phyloP scores from a whole-genome alignment of 2,113 vertebrate species.

The Microtus ochrogaster region DNA sequence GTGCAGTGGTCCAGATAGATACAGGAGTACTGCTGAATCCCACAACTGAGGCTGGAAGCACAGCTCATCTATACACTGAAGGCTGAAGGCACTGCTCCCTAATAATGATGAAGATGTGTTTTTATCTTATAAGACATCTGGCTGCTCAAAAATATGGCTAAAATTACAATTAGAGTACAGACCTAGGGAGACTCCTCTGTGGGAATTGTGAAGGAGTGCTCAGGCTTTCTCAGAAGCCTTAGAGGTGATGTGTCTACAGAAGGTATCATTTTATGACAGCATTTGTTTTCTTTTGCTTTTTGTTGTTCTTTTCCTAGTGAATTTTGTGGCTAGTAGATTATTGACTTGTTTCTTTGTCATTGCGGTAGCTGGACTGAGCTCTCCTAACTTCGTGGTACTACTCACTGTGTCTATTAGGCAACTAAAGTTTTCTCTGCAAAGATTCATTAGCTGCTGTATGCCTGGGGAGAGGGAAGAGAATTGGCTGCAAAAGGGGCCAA shows the following conservation, averaged over 20 bases:
- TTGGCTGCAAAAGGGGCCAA: not conserved
- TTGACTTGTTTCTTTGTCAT: not conserved
- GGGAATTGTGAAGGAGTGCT: not conserved
- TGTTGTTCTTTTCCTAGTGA: not conserved
- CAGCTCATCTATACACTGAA: not conserved
- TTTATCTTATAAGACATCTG: not conserved
- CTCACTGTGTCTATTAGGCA: not conserved
- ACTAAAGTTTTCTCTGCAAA: not conserved
- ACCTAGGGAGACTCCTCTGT: not conserved
- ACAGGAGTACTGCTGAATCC: not conserved
- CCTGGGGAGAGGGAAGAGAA: not conserved
- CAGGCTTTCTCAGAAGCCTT: not conserved
- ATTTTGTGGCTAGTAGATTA: conserved; percentile 24
- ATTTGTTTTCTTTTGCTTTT: not conserved
- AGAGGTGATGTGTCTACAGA: not conserved
- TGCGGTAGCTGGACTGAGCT: not conserved
- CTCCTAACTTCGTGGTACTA: not conserved
- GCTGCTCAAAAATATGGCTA: not conserved
- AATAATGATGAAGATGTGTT: not conserved
- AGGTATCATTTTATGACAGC: not conserved
- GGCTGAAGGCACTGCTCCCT: not conserved
- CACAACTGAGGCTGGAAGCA: not conserved
- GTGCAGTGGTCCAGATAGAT: no score
- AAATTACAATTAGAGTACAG: not conserved
- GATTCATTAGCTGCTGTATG: not conserved